Evolutionary conservation across 2,113 vertebrate species (phyloP), one percentile per base, ranked within the genome.

Genomic region (Sebastes schlegelii): DNA sequence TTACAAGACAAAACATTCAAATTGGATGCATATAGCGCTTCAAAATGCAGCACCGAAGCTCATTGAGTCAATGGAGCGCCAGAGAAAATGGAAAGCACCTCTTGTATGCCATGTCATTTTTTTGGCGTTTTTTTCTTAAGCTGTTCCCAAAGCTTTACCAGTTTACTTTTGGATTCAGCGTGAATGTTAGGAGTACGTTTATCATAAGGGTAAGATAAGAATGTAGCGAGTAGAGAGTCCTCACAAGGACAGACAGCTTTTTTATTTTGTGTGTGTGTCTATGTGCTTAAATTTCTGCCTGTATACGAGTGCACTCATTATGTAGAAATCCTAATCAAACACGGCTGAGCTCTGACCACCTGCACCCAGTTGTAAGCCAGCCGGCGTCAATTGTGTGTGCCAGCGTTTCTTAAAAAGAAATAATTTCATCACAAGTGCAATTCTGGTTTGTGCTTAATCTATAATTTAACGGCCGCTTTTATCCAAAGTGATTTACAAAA

Each of bases 401-500:
- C 88, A 86, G 72, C 52, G 6, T 55, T 77, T 87, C 68, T 88
- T 80, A 60, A 81, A 93, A 87, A 87, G 48, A 88, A 89, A 89
- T 65, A 8, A 90, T 89, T 89, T 83, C 69, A 83, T 82, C 81
- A 84, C 71, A 80, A 90, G 55, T 76, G 84, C 81, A 82, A 75
- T 88, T 89, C 77, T 73, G 66, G 45, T 80, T 76, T 86, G 46
- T 75, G 62, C 70, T 84, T 79, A 85, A 86, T 89, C 82, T 89
- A 87, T 93, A 92, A 91, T 89, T 89, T 74, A 85, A 70, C 51
- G 12, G 26, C 48, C 6, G 5, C 85, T 90, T 91, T 89, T 78
- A 89, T 85, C 82, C 60, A 79, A 83, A 91, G 70, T 78, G 77
- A 91, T 83, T 89, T 81, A 75, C 77, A 64, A 86, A 92, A 86